phyloP scores from a whole-genome alignment of 2,113 vertebrate genomes.

The Bubo bubo region DNA sequence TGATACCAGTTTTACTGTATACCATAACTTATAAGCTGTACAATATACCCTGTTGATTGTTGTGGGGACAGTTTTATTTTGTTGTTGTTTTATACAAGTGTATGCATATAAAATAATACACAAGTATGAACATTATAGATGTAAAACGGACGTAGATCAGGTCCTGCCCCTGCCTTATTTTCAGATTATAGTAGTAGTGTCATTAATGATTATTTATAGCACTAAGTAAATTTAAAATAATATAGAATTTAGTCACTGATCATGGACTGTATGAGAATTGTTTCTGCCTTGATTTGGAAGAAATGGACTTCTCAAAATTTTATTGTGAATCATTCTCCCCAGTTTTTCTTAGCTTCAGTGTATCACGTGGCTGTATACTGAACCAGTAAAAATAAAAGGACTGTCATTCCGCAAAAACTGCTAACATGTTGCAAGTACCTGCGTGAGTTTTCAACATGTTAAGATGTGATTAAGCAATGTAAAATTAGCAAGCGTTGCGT shows the following conservation, averaged over 20 bases:
- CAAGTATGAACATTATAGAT: background rate
- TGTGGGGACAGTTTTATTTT: constrained; percentile 16
- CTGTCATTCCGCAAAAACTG: background rate
- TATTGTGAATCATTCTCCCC: constrained; percentile 15
- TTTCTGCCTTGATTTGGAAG: constrained; percentile 25
- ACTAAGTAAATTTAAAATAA: background rate
- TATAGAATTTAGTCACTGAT: constrained; percentile 3
- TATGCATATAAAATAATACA: background rate
- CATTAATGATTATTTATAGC: background rate
- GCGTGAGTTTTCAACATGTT: background rate
- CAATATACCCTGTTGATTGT: background rate
- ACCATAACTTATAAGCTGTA: constrained; percentile 22
- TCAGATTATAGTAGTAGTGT: background rate
- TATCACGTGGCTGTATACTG: background rate
- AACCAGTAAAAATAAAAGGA: constrained; percentile 38
- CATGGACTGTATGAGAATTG: background rate
- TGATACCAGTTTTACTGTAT: background rate
- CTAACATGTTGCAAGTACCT: background rate
- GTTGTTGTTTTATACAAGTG: constrained; percentile 25
- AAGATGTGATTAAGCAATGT: background rate
- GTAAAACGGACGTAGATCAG: background rate
- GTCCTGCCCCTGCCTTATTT: background rate
- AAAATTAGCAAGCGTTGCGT: background rate
- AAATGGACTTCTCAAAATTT: background rate
- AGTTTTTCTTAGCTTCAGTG: background rate